A percentile compares a stretch with the other conserved stretches of the same genome.
phyloP scores from a whole-genome alignment of 2,888 invertebrate genomes.

The Lasioglossum vierecki region DNA sequence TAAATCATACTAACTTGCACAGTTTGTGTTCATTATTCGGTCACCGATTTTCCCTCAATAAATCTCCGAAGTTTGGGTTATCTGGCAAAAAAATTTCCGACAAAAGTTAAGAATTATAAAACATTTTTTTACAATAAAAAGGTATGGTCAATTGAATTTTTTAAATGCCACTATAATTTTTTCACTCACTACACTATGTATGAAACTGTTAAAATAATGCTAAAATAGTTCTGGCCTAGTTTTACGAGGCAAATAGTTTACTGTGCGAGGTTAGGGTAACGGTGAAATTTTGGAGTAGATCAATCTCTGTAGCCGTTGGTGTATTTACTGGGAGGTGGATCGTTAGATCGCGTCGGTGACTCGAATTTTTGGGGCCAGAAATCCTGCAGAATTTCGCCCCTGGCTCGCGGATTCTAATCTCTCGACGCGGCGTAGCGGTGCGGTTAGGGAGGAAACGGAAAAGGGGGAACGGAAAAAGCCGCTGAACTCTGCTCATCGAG shows the following conservation, averaged over 20 bases:
- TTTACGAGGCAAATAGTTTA: no score
- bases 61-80: neutral
- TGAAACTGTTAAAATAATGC: no score
- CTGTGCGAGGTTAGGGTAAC: neutral
- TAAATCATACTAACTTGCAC: neutral
- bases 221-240: no score
- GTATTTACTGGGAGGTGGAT: neutral
- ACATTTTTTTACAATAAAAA: no score
- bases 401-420: conserved; percentile 51
- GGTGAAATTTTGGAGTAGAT: neutral
- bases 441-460: neutral
- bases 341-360: neutral
- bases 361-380: conserved; percentile 39
- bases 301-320: neutral
- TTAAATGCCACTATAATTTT: no score
- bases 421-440: neutral
- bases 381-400: conserved; percentile 18
- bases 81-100: no score
- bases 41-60: neutral
- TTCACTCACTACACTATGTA: no score
- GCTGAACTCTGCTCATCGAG: conserved; percentile 51
- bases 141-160: no score
- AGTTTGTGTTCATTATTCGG: neutral
- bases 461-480: conserved; percentile 35
- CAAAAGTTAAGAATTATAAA: no score